Base-by-base conservation (phyloP, 2,797 vertebrate species). In the Enoplosus armatus region DNA sequence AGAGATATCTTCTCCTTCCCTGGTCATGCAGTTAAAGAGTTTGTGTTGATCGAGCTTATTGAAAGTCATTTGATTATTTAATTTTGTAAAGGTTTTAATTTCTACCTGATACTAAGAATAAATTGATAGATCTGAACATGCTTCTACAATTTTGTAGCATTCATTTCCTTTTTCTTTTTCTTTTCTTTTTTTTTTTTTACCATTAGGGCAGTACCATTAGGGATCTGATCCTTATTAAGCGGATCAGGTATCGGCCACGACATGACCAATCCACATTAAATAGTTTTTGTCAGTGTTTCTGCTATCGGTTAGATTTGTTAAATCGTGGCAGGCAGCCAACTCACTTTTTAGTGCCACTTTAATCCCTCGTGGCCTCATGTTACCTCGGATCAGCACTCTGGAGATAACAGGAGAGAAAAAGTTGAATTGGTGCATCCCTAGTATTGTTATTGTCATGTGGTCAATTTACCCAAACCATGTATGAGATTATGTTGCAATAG, bases 61-160 rank as follows among this genome's bases (percentile, higher is more conserved):
- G 3, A 59, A 50, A 63, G 20, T 56, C 0, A 26, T 53, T 48
- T 56, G 2, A 27, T 51, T 74, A 47, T 71, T 72, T 77, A 0
- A 69, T 58, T 76, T 64, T 48, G 29, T 72, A 9, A 77, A 62
- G 0, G 6, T 64, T 22, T 77, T 65, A 0, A 16, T 60, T 33
- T 50, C 6, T n/a, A 27, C 9, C 47, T 33, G 16, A 59, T 7
- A 8, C 22, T 29, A 4, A 75, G 16, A 87, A 78, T 76, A 82
- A 82, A 75, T 2, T 11, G 1, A 45, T 24, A 7, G 3, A 65
- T 43, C 35, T 31, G 5, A 69, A 43, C 29, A 24, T n/a, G 27
- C 22, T 74, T 10, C 14, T 20, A 2, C 11, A 10, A 37, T 41
- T 63, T 60, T 47, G 24, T 51, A 15, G 24, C 15, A 22, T 45